Evolutionary conservation across 2,797 vertebrate genomes (phyloP).

Genomic region (Adelosebastes latens): DNA sequence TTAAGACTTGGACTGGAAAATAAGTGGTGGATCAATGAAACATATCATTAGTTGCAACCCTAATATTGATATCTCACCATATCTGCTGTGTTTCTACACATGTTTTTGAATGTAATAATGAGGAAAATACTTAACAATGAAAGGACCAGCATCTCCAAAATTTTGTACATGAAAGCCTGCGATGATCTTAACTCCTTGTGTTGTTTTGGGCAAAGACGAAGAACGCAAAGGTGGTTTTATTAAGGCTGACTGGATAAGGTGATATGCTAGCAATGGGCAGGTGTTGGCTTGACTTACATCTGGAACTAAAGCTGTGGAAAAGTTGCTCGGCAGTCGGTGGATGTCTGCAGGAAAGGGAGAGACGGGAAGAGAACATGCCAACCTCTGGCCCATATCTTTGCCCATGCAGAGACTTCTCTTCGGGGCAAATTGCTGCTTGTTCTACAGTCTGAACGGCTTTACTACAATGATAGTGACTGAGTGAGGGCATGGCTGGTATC

Average conservation of each 20-base stretch:
- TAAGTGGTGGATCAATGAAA: not conserved
- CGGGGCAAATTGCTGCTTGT: slow-evolving; percentile 53
- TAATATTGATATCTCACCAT: not conserved
- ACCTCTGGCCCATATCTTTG: slow-evolving; percentile 49
- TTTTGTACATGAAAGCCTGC: not conserved
- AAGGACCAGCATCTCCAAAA: not conserved
- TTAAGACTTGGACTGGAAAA: not conserved
- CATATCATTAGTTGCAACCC: not conserved
- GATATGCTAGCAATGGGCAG: slow-evolving; percentile 58
- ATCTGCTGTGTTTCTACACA: not conserved
- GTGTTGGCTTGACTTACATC: slow-evolving; percentile 56
- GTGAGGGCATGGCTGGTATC: slow-evolving; percentile 55
- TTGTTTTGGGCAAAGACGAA: slow-evolving; percentile 4
- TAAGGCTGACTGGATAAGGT: slow-evolving; percentile 51
- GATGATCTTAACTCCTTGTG: not conserved
- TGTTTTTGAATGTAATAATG: not conserved
- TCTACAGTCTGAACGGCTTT: slow-evolving; percentile 52
- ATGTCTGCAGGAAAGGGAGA: slow-evolving; percentile 36
- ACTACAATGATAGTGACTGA: slow-evolving; percentile 57
- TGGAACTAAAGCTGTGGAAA: slow-evolving; percentile 53
- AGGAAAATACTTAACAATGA: not conserved
- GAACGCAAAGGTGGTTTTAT: slow-evolving; percentile 32
- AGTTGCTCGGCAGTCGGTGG: slow-evolving; percentile 32
- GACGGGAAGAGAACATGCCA: slow-evolving; percentile 50
- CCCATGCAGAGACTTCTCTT: slow-evolving; percentile 55